Percentiles rank a stretch among this genome's conserved stretches.
phyloP scores from a whole-genome alignment of 2,888 invertebrate genomes.

The Napeogenes sylphis region DNA sequence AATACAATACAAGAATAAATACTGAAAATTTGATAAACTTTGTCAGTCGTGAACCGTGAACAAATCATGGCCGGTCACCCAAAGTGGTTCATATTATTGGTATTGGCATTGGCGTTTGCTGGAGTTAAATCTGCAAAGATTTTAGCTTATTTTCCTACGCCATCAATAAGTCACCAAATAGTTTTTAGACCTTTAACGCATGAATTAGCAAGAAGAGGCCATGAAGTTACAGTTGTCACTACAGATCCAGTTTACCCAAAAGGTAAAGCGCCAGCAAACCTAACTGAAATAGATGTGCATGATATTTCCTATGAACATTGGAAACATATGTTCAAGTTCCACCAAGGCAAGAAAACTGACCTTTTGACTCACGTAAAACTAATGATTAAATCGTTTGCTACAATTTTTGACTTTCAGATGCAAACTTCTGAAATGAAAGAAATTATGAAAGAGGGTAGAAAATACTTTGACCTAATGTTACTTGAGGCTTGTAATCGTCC shows the following conservation, averaged over 20 bases:
- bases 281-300: slow-evolving; percentile 50
- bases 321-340: slow-evolving; percentile 12
- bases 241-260: slow-evolving; percentile 46
- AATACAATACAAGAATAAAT: not conserved
- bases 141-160: slow-evolving; percentile 45
- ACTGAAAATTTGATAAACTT: not conserved
- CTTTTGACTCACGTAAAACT: slow-evolving; percentile 10
- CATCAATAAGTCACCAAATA: slow-evolving; percentile 51
- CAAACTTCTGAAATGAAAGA: slow-evolving; percentile 23
- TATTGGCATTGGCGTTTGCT: not conserved
- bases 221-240: slow-evolving; percentile 53
- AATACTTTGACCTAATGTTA: slow-evolving; percentile 29
- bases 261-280: slow-evolving; percentile 43
- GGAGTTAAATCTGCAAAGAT: slow-evolving; percentile 42
- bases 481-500: slow-evolving; percentile 34
- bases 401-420: slow-evolving; percentile 25
- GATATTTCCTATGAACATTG: slow-evolving; percentile 43
- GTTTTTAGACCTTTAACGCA: slow-evolving; percentile 45
- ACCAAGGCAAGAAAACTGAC: slow-evolving; percentile 13
- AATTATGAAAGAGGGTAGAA: slow-evolving; percentile 28
- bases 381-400: slow-evolving; percentile 20
- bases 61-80: not conserved
- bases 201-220: slow-evolving; percentile 50
- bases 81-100: not conserved
- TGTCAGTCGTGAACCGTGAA: not conserved